Percentiles rank a stretch among this genome's conserved stretches.
These are phyloP conservation scores for Hucho hucho DNA, from an alignment of 2,113 vertebrate genomes.

Conservation along the genomic window DNA sequence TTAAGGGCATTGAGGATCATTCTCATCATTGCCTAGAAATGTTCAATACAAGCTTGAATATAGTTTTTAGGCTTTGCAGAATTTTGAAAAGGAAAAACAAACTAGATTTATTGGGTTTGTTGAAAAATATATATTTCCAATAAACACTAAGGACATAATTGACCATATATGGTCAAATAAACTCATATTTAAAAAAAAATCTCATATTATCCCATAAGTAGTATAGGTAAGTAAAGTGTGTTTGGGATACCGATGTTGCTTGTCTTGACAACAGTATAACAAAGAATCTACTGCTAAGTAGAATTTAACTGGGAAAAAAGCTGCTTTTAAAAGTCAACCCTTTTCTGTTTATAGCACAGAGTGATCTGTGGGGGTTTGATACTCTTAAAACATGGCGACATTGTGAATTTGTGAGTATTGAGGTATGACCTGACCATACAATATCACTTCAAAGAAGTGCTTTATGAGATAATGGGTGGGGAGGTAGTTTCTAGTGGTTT, in stretches of 20 bases:
- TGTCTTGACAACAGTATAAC: too few species aligned
- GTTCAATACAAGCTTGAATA: background rate
- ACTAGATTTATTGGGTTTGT: background rate
- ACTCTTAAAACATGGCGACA: background rate
- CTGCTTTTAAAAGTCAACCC: background rate
- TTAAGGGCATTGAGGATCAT: too few species aligned
- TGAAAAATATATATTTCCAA: background rate
- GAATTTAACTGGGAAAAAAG: background rate
- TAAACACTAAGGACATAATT: background rate
- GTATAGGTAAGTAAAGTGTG: too few species aligned
- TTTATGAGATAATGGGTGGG: conserved; percentile 8
- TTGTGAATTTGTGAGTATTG: conserved; percentile 10
- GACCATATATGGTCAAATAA: background rate
- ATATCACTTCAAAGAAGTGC: conserved; percentile 34
- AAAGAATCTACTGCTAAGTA: too few species aligned
- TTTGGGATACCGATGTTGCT: too few species aligned
- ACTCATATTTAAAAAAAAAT: background rate
- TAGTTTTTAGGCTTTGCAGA: background rate
- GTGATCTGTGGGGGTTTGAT: background rate
- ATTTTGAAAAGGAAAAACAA: background rate
- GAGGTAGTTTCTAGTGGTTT: background rate
- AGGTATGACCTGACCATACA: background rate
- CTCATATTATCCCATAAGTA: too few species aligned
- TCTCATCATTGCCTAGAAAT: background rate
- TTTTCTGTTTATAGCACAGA: background rate